Conservation (phyloP, 2,888 invertebrate genomes). For the Girardia tigrina region DNA sequence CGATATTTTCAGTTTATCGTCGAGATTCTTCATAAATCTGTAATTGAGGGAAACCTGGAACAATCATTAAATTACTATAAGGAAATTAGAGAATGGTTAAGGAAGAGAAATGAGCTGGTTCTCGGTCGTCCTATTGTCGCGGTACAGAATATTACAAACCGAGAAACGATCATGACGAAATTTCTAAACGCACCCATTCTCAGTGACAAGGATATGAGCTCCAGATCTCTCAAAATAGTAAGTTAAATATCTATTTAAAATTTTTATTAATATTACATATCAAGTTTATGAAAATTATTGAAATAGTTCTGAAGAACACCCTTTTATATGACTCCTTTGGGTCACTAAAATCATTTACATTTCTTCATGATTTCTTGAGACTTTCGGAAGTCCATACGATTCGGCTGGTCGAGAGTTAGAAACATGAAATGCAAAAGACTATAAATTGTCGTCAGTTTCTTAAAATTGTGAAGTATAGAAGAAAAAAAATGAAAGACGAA, state of each 20-base stretch:
- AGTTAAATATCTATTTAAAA: too few species aligned
- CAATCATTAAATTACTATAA: background rate
- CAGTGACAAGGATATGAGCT: background rate
- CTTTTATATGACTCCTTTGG: background rate
- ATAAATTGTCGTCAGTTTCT: too few species aligned
- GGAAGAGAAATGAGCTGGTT: background rate
- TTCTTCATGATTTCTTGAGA: background rate
- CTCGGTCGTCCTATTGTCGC: background rate
- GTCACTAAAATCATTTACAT: background rate
- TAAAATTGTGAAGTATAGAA: too few species aligned
- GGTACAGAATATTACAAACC: background rate
- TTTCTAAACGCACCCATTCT: background rate
- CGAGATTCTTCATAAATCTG: background rate
- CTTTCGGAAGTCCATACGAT: too few species aligned
- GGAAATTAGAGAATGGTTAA: background rate
- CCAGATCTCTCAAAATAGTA: background rate
- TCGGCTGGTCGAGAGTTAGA: too few species aligned
- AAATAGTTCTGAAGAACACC: background rate
- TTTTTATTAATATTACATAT: too few species aligned
- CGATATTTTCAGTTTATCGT: background rate
- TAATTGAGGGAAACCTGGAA: background rate
- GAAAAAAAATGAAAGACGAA: too few species aligned
- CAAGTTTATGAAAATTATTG: background rate
- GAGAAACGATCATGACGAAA: background rate
- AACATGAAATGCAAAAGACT: too few species aligned